Evolutionary conservation across 2,113 vertebrate genomes (phyloP), one percentile per base, ranked within the genome.

Genomic region (Takifugu bimaculatus): DNA sequence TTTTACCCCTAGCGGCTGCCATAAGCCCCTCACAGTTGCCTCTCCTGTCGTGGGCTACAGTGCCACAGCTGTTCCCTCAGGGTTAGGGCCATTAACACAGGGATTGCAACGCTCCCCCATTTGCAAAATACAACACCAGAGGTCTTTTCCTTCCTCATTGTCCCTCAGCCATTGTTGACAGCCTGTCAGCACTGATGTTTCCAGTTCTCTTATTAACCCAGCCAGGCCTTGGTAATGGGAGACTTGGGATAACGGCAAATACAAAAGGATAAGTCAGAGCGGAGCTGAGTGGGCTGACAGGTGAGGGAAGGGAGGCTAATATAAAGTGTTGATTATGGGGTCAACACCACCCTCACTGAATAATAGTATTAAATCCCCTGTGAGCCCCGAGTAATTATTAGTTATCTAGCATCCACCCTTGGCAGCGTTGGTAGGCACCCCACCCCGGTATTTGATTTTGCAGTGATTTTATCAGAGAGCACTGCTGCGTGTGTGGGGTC

Each of bases 161-260:
- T 39, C 35, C 35, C 7, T 11, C 29, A 29, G 29, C 29, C 35
- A 39, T 11, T 13, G 13, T 45, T 3, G 13, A 44, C 43, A 14
- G 13, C 11, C 1, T 15, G 1, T 45, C 44, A 12, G 13, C n/a
- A 20, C 15, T n/a, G 20, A 50, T 50, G 7, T 35, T 3, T 39
- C 7, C 35, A 39, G 7, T 73, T 65, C 62, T 82, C 60, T 79
- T 76, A 39, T 39, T 39, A 39, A 39, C 35, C 68, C 45, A 70
- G 53, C 43, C 63, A 52, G 60, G 57, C 79, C 61, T 82, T 53
- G 44, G 65, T 78, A 80, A 85, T 73, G 39, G 65, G 9, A 29
- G 62, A 70, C 59, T 57, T 25, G 14, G 55, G 58, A 69, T 44
- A 29, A 60, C 5, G 4, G 15, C 4, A 13, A 70, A 73, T 71